Evolutionary conservation across 2,888 invertebrate species (phyloP), one percentile per base, ranked within the genome.

Genomic region (Drosophila eohydei): DNA sequence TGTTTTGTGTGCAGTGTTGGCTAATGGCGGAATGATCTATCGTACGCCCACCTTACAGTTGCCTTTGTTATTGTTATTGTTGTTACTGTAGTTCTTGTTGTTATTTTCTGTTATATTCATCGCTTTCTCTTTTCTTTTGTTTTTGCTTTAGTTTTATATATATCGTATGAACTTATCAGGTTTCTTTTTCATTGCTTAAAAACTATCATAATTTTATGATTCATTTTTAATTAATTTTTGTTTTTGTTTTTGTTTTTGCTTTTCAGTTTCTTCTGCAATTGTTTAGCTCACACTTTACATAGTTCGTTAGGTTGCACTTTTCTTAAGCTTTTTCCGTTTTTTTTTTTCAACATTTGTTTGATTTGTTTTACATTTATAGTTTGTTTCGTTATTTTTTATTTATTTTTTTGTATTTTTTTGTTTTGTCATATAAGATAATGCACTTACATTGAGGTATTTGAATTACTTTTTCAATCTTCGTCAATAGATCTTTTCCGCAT

Each of bases 401-500:
- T 51, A 51, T 32, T 48, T 30, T 43, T 40, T 52, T 26, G 21
- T 50, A 44, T 40, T 28, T 55, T 64, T 56, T 54, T 52, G 73
- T 51, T 64, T 80, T 83, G 78, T 84, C 76, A 74, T 84, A 76
- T 80, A 89, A 84, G 90, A 84, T 84, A 84, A 84, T 89, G 84
- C 84, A 84, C 84, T 84, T 84, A 84, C 90, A 88, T 84, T 84
- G 84, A 84, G 84, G 86, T 86, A 89, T 90, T 90, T 90, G 66
- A 90, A 86, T 90, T 90, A 86, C 87, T 90, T 90, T 77, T 90
- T 90, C 84, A 89, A 89, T 90, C 87, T 88, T 90, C 87, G 74
- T 82, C 70, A 70, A 69, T 52, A 65, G 64, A 74, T 74, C 43
- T 69, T 57, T 75, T 79, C 58, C 68, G 60, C 74, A 54, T 65